phyloP scores from a whole-genome alignment of 2,888 invertebrate genomes.

The Synergus laeviventris region DNA sequence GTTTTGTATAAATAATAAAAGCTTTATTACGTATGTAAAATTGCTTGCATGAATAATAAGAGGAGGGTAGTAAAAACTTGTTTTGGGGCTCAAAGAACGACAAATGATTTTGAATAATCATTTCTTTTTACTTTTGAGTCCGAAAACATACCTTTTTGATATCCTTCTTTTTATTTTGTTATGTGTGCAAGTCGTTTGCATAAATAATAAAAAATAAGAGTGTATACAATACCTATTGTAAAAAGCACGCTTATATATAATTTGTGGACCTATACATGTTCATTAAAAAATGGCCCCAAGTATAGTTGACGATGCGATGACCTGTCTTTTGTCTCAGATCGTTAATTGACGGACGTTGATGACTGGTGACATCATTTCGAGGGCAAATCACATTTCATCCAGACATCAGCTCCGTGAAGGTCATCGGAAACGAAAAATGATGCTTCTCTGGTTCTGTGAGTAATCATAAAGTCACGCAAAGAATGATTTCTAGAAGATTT shows the following conservation, averaged over 20 bases:
- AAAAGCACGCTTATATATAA: constrained; percentile 30
- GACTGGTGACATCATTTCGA: constrained; percentile 39
- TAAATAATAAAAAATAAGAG: constrained; percentile 10
- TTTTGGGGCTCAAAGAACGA: neutral
- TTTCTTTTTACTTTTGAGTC: neutral
- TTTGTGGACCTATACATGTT: constrained; percentile 6
- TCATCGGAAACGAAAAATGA: constrained; percentile 37
- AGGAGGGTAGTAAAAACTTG: neutral
- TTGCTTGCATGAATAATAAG: neutral
- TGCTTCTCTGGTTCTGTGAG: constrained; percentile 36
- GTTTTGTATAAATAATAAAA: constrained; percentile 11
- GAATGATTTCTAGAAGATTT: neutral
- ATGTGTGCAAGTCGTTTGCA: neutral
- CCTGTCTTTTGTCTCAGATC: constrained; percentile 40
- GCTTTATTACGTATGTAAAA: neutral
- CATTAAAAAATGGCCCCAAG: constrained; percentile 30
- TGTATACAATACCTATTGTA: constrained; percentile 6
- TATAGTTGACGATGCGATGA: constrained; percentile 33
- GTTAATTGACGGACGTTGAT: constrained; percentile 36
- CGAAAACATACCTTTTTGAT: neutral
- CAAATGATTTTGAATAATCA: neutral
- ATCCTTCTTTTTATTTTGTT: neutral
- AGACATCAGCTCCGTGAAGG: constrained; percentile 23
- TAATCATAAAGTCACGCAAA: constrained; percentile 6
- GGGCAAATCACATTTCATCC: constrained; percentile 19